Evolutionary conservation across 2,113 vertebrate species (phyloP).

Genomic region (Paramormyrops kingsleyae): DNA sequence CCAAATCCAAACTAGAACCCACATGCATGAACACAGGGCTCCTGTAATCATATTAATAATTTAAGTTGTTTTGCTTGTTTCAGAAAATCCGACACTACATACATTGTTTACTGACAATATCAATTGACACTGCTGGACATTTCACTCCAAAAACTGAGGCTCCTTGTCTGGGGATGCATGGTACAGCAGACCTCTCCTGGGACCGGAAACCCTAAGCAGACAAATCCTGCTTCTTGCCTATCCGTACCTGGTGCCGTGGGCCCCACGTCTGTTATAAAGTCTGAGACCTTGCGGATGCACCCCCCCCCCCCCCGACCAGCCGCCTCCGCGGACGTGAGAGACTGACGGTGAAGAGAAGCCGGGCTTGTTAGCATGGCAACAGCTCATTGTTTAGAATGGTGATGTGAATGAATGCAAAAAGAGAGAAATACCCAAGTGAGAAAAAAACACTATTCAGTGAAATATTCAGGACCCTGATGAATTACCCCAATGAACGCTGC

Average conservation of each 20-base stretch:
- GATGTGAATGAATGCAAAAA: slow-evolving; percentile 2
- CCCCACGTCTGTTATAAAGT: neutral
- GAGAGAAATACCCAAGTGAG: neutral
- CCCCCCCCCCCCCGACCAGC: neutral
- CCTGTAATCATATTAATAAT: neutral
- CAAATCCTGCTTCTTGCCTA: neutral
- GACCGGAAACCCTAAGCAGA: neutral
- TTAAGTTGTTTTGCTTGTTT: neutral
- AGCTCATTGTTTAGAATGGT: neutral
- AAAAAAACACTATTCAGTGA: neutral
- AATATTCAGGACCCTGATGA: neutral
- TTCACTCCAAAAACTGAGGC: neutral
- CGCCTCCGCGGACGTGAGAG: neutral
- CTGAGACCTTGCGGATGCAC: neutral
- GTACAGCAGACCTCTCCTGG: neutral
- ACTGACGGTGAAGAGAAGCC: neutral
- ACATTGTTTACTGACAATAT: neutral
- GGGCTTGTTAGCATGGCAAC: slow-evolving; percentile 1
- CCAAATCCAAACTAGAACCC: neutral
- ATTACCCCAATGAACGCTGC: neutral
- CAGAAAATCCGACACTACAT: neutral
- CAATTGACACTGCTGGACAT: neutral
- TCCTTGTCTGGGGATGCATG: neutral
- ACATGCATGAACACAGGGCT: neutral
- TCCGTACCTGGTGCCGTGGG: neutral